Evolutionary conservation across 2,888 invertebrate species (phyloP).

Genomic region (Antheraea assamensis): DNA sequence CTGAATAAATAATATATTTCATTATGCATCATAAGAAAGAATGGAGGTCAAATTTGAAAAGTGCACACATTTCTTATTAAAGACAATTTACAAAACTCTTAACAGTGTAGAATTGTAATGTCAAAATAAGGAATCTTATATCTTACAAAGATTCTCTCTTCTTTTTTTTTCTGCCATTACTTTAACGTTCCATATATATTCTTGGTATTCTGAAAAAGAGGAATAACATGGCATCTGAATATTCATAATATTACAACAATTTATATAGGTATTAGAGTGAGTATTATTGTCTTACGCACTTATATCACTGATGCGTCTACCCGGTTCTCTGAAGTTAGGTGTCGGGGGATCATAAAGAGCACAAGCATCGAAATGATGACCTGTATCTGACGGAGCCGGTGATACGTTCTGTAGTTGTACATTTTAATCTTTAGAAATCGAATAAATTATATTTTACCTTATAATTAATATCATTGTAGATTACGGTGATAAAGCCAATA

Average conservation of each 20-base stretch:
- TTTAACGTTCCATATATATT: slow-evolving; percentile 16
- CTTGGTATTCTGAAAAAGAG: slow-evolving; percentile 17
- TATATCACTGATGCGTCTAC: slow-evolving; percentile 18
- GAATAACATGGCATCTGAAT: background rate
- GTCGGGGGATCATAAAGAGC: slow-evolving; percentile 5
- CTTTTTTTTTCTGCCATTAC: slow-evolving; percentile 2
- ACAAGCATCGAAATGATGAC: background rate
- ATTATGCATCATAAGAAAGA: too few species aligned
- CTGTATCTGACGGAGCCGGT: background rate
- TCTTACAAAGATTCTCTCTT: slow-evolving; percentile 7
- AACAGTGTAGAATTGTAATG: background rate
- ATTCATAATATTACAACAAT: background rate
- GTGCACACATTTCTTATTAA: too few species aligned
- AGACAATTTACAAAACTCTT: too few species aligned
- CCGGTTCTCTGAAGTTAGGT: slow-evolving; percentile 13
- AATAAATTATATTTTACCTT: background rate
- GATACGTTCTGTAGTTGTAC: background rate
- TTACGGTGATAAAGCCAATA: background rate
- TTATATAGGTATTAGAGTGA: background rate
- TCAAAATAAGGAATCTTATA: background rate
- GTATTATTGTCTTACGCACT: slow-evolving; percentile 1
- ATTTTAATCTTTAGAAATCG: background rate
- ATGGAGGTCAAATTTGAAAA: too few species aligned
- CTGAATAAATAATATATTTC: too few species aligned
- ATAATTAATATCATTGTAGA: background rate